These are phyloP conservation scores for Axinella damicornis DNA, from an alignment of 37 sponge, comb jelly and placozoan genomes.

Conservation along the genomic window DNA sequence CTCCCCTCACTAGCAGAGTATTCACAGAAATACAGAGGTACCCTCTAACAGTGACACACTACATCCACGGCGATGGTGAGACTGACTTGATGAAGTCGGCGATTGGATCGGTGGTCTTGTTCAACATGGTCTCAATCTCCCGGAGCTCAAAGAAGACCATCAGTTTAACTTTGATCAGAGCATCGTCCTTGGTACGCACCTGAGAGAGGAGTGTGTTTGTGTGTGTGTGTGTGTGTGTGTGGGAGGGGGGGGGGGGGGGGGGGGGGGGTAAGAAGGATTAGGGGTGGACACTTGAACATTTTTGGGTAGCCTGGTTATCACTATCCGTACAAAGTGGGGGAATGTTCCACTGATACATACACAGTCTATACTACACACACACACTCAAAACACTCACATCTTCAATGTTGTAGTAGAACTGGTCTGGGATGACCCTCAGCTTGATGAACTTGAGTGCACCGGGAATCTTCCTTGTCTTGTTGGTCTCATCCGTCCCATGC, in stretches of 20 bases:
- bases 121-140: conserved; percentile 83
- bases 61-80: too few relatives aligned
- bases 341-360: too few relatives aligned
- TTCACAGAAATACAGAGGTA: too few relatives aligned
- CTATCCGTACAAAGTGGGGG: too few relatives aligned
- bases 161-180: conserved; percentile 85
- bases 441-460: conserved; percentile 78
- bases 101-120: conserved; percentile 89
- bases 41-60: too few relatives aligned
- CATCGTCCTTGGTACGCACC: conserved; percentile 93
- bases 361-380: too few relatives aligned
- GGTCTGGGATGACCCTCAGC: conserved; percentile 92
- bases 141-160: conserved; percentile 93
- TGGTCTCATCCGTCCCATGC: conserved; percentile 89
- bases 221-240: too few relatives aligned
- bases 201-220: not conserved
- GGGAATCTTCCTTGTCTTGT: conserved; percentile 88
- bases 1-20: too few relatives aligned
- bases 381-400: conserved; percentile 50
- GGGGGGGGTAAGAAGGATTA: too few relatives aligned
- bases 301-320: too few relatives aligned
- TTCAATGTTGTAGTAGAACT: conserved; percentile 88
- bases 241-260: too few relatives aligned
- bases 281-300: too few relatives aligned
- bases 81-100: conserved; percentile 91